Evolutionary conservation across 2,797 vertebrate species (phyloP).

Genomic region (Carduelis carduelis): DNA sequence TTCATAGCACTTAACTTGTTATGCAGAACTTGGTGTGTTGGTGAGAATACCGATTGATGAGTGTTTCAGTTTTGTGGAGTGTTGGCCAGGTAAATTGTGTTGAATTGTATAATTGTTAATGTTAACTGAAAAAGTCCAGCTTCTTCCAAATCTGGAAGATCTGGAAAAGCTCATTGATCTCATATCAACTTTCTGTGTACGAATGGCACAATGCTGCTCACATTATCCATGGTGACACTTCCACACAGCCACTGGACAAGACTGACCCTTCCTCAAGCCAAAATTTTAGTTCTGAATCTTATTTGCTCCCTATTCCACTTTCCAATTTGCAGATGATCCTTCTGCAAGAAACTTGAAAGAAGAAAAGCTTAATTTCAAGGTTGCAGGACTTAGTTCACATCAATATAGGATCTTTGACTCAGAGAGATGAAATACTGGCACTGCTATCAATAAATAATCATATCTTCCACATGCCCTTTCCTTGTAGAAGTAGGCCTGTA

Average conservation of each 20-base stretch:
- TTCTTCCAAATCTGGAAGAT: background rate
- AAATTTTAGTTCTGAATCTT: background rate
- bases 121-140: background rate
- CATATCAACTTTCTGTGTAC: background rate
- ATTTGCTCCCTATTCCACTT: background rate
- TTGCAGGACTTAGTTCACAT: background rate
- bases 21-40: background rate
- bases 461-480: background rate
- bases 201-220: background rate
- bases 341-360: background rate
- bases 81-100: background rate
- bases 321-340: background rate
- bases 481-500: background rate
- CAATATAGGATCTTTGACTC: background rate
- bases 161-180: background rate
- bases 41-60: background rate
- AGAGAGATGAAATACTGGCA: background rate
- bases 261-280: background rate
- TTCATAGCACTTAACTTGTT: background rate
- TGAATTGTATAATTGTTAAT: background rate
- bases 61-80: background rate
- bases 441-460: background rate
- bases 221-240: background rate
- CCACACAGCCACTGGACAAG: background rate
- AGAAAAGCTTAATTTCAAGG: background rate